These are phyloP conservation scores for Conchocele bisecta DNA, from an alignment of 2,888 invertebrate species.

Conservation along the genomic window DNA sequence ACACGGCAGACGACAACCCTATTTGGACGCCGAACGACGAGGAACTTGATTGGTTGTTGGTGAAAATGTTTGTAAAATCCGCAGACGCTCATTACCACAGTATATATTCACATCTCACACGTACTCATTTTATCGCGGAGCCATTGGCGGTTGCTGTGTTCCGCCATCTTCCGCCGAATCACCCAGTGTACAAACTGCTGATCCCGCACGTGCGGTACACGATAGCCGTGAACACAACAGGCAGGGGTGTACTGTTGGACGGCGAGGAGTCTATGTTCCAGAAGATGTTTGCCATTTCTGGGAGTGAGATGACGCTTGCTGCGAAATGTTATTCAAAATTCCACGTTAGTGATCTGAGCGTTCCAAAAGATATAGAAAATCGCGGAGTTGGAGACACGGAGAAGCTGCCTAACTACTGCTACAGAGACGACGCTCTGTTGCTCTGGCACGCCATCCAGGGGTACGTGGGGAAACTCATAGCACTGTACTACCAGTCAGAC, in stretches of 20 bases:
- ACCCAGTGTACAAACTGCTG: constrained; percentile 53
- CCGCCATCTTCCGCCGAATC: constrained; percentile 49
- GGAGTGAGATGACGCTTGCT: constrained; percentile 22
- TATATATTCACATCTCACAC: constrained; percentile 43
- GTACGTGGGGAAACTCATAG: constrained; percentile 33
- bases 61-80: constrained; percentile 48
- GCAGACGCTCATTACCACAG: constrained; percentile 49
- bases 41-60: constrained; percentile 50
- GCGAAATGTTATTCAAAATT: constrained; percentile 38
- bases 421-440: constrained; percentile 48
- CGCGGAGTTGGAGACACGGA: constrained; percentile 44
- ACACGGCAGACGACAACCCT: constrained; percentile 45
- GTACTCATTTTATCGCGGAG: constrained; percentile 49
- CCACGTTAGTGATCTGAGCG: constrained; percentile 31
- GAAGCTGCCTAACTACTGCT: constrained; percentile 47
- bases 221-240: constrained; percentile 46
- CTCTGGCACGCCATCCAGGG: constrained; percentile 40
- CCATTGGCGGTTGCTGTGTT: constrained; percentile 38
- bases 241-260: constrained; percentile 34
- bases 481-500: constrained; percentile 42
- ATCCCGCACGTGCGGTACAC: constrained; percentile 42
- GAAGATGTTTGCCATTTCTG: constrained; percentile 40
- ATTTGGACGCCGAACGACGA: constrained; percentile 54
- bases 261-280: constrained; percentile 47
- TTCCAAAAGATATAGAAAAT: constrained; percentile 33